These are phyloP conservation scores for Patagioenas fasciata DNA, from an alignment of 2,113 vertebrate species.

Conservation along the genomic window DNA sequence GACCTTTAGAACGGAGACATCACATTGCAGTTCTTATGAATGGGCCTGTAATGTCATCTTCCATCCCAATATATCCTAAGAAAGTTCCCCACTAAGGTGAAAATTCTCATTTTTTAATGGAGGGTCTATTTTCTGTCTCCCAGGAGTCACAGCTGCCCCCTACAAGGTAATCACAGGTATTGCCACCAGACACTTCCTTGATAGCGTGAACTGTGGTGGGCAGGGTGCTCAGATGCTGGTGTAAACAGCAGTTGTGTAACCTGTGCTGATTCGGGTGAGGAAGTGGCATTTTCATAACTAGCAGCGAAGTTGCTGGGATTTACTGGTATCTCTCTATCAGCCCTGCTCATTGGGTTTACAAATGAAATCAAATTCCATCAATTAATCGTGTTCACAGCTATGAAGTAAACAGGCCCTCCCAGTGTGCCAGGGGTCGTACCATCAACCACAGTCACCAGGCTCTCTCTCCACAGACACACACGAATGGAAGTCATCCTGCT, in stretches of 20 bases:
- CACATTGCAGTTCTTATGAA: neutral
- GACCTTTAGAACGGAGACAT: neutral
- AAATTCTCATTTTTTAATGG: neutral
- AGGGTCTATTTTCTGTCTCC: neutral
- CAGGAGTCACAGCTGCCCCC: neutral
- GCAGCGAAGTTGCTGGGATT: neutral
- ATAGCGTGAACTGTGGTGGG: neutral
- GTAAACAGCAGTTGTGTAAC: neutral
- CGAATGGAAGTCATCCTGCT: neutral
- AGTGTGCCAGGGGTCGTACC: neutral
- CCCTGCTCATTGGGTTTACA: neutral
- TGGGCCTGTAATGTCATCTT: neutral
- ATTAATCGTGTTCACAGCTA: neutral
- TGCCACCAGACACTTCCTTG: neutral
- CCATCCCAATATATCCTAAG: neutral
- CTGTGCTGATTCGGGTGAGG: neutral
- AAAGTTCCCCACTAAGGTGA: neutral
- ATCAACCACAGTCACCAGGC: neutral
- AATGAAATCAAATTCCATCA: neutral
- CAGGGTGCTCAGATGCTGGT: neutral
- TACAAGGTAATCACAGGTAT: neutral
- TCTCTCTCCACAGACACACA: neutral
- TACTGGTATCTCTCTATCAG: neutral
- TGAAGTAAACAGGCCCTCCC: neutral
- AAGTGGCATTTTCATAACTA: neutral